phyloP scores from a whole-genome alignment of 2,113 vertebrate genomes.

The Myrmecobius fasciatus region DNA sequence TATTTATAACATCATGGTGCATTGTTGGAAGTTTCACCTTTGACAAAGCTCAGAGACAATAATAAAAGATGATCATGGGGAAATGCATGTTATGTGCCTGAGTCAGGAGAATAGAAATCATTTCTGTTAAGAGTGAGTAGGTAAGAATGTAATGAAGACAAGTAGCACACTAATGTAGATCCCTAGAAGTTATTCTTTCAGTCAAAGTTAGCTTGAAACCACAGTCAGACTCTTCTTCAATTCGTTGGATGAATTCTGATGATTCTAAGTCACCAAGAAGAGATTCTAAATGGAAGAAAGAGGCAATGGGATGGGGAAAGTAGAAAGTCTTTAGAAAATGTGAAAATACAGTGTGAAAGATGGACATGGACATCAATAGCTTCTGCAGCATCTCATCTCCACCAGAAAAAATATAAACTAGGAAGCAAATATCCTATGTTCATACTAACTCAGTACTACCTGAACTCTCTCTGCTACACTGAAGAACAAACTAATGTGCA shows the following conservation, averaged over 20 bases:
- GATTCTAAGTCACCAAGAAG: slow-evolving; percentile 14
- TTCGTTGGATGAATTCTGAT: neutral
- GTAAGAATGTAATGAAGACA: neutral
- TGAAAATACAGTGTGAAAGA: neutral
- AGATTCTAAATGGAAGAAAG: neutral
- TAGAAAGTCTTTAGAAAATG: neutral
- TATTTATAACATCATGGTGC: neutral
- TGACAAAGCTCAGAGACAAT: neutral
- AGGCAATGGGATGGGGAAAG: neutral
- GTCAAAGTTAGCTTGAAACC: neutral
- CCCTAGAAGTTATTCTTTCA: neutral
- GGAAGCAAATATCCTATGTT: neutral
- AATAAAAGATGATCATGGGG: neutral
- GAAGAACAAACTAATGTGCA: neutral
- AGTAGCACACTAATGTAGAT: neutral
- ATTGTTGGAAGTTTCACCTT: slow-evolving; percentile 5
- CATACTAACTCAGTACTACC: neutral
- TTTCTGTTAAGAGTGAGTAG: neutral
- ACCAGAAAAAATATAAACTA: neutral
- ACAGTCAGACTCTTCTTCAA: neutral
- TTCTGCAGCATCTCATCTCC: neutral
- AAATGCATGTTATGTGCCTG: neutral
- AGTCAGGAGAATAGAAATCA: slow-evolving; percentile 54
- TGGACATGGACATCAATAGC: neutral
- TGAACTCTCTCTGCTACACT: neutral